phyloP scores from a whole-genome alignment of 1,140 invertebrate species.

The Eubasilissa regina region DNA sequence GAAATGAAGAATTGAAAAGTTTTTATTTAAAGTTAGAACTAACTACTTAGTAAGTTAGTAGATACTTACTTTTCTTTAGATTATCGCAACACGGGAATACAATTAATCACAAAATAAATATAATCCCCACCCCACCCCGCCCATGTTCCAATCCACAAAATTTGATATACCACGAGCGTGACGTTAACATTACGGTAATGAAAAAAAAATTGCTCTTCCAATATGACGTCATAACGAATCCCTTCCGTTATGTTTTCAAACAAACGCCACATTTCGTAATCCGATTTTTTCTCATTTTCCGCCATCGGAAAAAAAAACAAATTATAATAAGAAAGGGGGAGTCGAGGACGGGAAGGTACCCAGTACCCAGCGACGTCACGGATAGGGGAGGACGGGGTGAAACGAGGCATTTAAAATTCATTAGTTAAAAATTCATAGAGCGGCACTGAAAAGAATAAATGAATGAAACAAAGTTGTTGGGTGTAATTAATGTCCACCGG shows the following conservation, averaged over 20 bases:
- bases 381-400: slow-evolving; percentile 51
- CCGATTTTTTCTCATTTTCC: slow-evolving; percentile 60
- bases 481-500: slow-evolving; percentile 59
- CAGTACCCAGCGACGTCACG: background rate
- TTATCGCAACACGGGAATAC: no score
- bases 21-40: no score
- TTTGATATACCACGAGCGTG: slow-evolving; percentile 10
- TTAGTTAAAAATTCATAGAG: slow-evolving; percentile 62
- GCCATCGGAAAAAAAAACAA: slow-evolving; percentile 58
- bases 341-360: background rate
- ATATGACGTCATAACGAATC: slow-evolving; percentile 40
- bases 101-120: no score
- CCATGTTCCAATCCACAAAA: slow-evolving; percentile 23
- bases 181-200: slow-evolving; percentile 45
- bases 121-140: no score
- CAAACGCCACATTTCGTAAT: slow-evolving; percentile 58
- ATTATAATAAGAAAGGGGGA: slow-evolving; percentile 56
- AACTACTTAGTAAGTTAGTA: no score
- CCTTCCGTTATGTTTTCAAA: slow-evolving; percentile 57
- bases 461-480: slow-evolving; percentile 61
- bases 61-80: no score
- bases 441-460: slow-evolving; percentile 61
- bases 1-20: no score
- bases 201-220: slow-evolving; percentile 47
- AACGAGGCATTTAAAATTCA: slow-evolving; percentile 61